These are phyloP conservation scores for Eleutherodactylus coqui DNA, from an alignment of 2,797 vertebrate genomes.

Conservation along the genomic window DNA sequence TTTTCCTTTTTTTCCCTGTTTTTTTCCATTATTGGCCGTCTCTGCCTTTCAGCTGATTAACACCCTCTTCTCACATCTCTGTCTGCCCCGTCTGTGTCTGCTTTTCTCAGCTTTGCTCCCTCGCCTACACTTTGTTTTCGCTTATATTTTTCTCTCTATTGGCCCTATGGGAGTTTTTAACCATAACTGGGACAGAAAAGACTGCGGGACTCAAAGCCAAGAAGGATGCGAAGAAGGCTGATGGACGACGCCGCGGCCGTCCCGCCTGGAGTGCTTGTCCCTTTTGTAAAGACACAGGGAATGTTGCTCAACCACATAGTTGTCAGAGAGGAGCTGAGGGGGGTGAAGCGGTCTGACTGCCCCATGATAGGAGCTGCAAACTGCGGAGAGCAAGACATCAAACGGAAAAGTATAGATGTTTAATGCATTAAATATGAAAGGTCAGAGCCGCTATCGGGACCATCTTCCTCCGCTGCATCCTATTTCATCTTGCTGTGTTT, in stretches of 20 bases:
- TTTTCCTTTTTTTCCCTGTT: neutral
- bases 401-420: neutral
- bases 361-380: slow-evolving; percentile 17
- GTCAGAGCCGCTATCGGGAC: slow-evolving; percentile 9
- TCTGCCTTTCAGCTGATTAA: slow-evolving; percentile 9
- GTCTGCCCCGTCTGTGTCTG: slow-evolving; percentile 2
- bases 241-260: neutral
- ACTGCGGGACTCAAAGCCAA: neutral
- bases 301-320: slow-evolving; percentile 49
- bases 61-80: slow-evolving; percentile 36
- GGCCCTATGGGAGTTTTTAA: neutral
- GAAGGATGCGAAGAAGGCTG: neutral
- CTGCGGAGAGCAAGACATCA: slow-evolving; percentile 17
- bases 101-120: neutral
- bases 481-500: neutral
- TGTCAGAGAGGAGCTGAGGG: neutral
- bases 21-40: slow-evolving; percentile 12
- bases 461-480: neutral
- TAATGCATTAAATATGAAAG: slow-evolving; percentile 25
- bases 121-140: slow-evolving; percentile 2
- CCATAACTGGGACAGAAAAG: slow-evolving; percentile 21
- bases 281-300: neutral
- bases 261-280: neutral
- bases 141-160: neutral
- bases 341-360: slow-evolving; percentile 2